Percentiles rank a stretch among this genome's conserved stretches.
Evolutionary conservation across 2,888 invertebrate species (phyloP).

Genomic region (Ernsta delagoae): DNA sequence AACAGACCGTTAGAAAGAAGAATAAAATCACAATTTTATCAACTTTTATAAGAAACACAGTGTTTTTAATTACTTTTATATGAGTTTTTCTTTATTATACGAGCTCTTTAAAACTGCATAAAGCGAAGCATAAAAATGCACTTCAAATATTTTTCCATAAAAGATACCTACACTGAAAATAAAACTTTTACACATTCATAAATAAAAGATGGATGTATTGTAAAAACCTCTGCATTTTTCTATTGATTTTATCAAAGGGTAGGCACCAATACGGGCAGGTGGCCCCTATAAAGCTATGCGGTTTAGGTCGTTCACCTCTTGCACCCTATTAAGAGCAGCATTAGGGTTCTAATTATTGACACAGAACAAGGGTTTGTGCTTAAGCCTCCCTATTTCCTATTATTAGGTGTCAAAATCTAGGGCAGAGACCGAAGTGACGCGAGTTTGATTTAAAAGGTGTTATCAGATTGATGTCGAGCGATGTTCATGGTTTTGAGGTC

Average conservation of each 20-base stretch:
- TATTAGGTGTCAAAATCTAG: slow-evolving; percentile 23
- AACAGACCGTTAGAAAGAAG: neutral
- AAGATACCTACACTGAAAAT: slow-evolving; percentile 2
- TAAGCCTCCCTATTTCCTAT: slow-evolving; percentile 25
- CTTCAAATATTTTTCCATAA: neutral
- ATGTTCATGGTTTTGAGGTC: too few relatives aligned
- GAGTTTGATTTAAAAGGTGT: neutral
- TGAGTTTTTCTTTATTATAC: slow-evolving; percentile 4
- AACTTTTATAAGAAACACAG: neutral
- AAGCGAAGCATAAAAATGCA: slow-evolving; percentile 8
- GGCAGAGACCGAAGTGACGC: neutral
- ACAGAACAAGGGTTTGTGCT: slow-evolving; percentile 31
- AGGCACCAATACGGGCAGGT: neutral
- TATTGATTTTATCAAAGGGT: slow-evolving; percentile 12
- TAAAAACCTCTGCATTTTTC: neutral
- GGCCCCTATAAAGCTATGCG: slow-evolving; percentile 10
- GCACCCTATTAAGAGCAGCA: slow-evolving; percentile 23
- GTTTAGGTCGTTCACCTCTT: slow-evolving; percentile 29
- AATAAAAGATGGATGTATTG: neutral
- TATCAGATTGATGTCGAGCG: too few relatives aligned
- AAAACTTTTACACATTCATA: neutral
- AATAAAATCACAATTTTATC: neutral
- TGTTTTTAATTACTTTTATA: slow-evolving; percentile 3
- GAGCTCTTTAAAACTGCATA: neutral
- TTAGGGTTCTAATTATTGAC: slow-evolving; percentile 28